Base-by-base conservation (phyloP, 2,888 invertebrate species). In the Dasysyrphus albostriatus region DNA sequence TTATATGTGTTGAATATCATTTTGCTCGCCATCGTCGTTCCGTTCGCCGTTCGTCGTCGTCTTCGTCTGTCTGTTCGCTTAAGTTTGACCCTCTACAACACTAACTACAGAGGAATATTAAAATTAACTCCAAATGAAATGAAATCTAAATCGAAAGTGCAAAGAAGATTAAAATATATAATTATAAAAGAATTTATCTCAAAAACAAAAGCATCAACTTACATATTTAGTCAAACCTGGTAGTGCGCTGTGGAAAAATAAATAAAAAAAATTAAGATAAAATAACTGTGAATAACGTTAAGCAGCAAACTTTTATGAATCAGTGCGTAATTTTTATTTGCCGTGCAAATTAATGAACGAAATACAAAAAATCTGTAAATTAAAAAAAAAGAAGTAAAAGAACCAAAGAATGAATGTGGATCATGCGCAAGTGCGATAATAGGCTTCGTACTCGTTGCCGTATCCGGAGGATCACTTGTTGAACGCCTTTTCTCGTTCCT, bases 381-480 rank as follows among this genome's bases (percentile, higher is more conserved):
- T 61, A 24, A 39, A 72, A 44, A n/a, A 54, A 67, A 76, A 39
- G 24, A 39, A 65, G 80, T 56, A 7, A 84, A 84, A 85, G 73
- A 76, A 76, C 61, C 37, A 74, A 87, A 83, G 74, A 83, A 70
- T 79, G 83, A 87, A 83, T 87, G 87, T 87, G 83, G 87, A 87
- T 87, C 87, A 87, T 87, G 87, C 87, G 87, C 87, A 87, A 87
- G 87, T 87, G 83, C 83, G 83, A 87, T 79, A 83, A 87, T 87
- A 87, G 78, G 75, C 83, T 83, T 79, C 83, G 83, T 87, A 79
- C 61, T 83, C 70, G 84, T 81, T 81, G 82, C 82, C 87, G 87
- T 87, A 87, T 87, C 87, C 87, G 87, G 87, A 87, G 87, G 87
- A 87, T 87, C 87, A 87, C 87, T 87, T 87, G 87, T 87, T 87